Percentiles rank a stretch among this genome's conserved stretches.
phyloP scores from a whole-genome alignment of 2,797 vertebrate species.

The Squalus acanthias region DNA sequence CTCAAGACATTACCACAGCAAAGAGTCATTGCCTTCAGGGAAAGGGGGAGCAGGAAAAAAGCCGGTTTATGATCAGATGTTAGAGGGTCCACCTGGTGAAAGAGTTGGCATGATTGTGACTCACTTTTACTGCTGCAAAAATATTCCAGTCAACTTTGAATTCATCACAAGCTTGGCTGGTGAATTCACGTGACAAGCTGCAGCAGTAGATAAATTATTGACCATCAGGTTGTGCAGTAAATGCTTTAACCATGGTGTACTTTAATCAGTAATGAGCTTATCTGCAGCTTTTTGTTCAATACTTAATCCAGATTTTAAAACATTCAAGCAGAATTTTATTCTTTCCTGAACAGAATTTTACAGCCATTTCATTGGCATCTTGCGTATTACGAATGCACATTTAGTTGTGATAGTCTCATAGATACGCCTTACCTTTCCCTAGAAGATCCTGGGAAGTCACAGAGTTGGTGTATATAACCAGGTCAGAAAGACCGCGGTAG shows the following conservation, averaged over 20 bases:
- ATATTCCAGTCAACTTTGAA: neutral
- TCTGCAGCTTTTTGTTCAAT: neutral
- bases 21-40: neutral
- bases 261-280: neutral
- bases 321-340: neutral
- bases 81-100: neutral
- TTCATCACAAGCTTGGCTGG: neutral
- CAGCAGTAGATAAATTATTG: neutral
- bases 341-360: neutral
- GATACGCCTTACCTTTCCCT: constrained; percentile 72
- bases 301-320: constrained; percentile 23
- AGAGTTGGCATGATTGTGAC: neutral
- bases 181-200: neutral
- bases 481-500: constrained; percentile 86
- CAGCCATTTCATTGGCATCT: neutral
- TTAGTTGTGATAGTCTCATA: neutral
- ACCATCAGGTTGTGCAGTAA: neutral
- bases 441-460: constrained; percentile 86
- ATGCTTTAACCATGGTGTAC: fast-evolving
- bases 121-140: neutral
- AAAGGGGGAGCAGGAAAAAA: neutral
- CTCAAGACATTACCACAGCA: neutral
- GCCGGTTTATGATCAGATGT: neutral
- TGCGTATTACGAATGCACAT: neutral
- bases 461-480: constrained; percentile 92